Percentiles rank a stretch among this genome's conserved stretches.
Evolutionary conservation across 2,888 invertebrate genomes (phyloP).

Genomic region (Sinohyriopsis cumingii): DNA sequence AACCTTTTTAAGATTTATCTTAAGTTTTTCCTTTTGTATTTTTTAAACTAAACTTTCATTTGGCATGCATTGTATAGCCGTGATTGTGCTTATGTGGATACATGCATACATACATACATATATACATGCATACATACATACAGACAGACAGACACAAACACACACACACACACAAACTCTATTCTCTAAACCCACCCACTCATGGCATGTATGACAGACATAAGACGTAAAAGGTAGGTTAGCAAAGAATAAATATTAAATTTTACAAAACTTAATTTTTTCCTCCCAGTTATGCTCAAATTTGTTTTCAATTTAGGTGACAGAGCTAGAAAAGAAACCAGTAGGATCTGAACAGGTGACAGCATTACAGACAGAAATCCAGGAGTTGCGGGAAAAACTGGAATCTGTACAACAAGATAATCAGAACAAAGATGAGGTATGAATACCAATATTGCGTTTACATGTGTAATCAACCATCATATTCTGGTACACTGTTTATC

Average conservation of each 20-base stretch:
- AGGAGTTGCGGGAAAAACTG: constrained; percentile 46
- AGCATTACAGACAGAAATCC: constrained; percentile 46
- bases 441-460: neutral
- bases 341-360: constrained; percentile 41
- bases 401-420: constrained; percentile 48
- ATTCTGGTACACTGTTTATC: too few species aligned
- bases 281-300: neutral
- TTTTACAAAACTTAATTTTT: neutral
- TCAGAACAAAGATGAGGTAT: constrained; percentile 56
- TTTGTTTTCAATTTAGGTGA: constrained; percentile 30
- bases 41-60: too few species aligned
- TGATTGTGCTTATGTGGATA: too few species aligned
- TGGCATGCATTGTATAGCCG: too few species aligned
- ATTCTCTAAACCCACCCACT: too few species aligned
- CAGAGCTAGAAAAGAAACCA: constrained; percentile 56
- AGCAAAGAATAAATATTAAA: neutral
- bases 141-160: too few species aligned
- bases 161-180: neutral
- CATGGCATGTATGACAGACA: too few species aligned
- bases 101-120: too few species aligned
- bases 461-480: too few species aligned
- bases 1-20: too few species aligned
- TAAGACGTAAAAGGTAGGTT: neutral
- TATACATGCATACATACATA: too few species aligned
- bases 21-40: too few species aligned